Evolutionary conservation across 2,113 vertebrate genomes (phyloP), one percentile per base, ranked within the genome.

Genomic region (Oncorhynchus nerka): DNA sequence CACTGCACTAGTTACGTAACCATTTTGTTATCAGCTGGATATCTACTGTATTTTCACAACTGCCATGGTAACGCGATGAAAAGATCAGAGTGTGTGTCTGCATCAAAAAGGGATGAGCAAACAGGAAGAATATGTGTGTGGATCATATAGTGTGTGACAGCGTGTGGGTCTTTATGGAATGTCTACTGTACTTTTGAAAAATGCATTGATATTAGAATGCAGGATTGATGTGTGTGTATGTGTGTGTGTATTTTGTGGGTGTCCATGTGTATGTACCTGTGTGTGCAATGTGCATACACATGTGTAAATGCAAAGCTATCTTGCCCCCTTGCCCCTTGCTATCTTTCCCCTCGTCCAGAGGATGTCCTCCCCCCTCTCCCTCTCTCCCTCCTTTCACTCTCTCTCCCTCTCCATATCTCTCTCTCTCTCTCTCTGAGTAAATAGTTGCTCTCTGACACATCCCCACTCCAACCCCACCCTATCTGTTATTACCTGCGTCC

Each of bases 11-110:
- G 89, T 94, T 93, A 94, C 89, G 86, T 92, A 93, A 94, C 81
- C 89, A 83, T 90, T 91, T 91, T 92, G 90, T 91, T 90, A 92
- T 93, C 90, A 90, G 83, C 90, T 88, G 90, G 83, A 90, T 89
- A 90, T 75, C 81, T 82, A 91, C 89, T 89, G 90, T 91, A 91
- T 91, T 76, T 45, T 76, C 72, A 12, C 79, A 76, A 75, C 77
- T 91, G 90, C 89, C 89, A 93, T 93, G 89, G 89, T 84, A 90
- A 91, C 87, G 22, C 84, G 85, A 81, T 78, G 64, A 87, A 79
- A 73, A 92, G 92, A 45, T 45, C 34, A 82, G 81, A 62, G 55
- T 34, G 15, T 62, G 55, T 75, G 66, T 69, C n/a, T 45, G 39
- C 2, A 45, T 61, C 74, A 76, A 65, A 55, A 65, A 48, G 57